A percentile compares a stretch with the other conserved stretches of the same genome.
phyloP scores from a whole-genome alignment of 2,113 vertebrate species.

The Melanerpes formicivorus region DNA sequence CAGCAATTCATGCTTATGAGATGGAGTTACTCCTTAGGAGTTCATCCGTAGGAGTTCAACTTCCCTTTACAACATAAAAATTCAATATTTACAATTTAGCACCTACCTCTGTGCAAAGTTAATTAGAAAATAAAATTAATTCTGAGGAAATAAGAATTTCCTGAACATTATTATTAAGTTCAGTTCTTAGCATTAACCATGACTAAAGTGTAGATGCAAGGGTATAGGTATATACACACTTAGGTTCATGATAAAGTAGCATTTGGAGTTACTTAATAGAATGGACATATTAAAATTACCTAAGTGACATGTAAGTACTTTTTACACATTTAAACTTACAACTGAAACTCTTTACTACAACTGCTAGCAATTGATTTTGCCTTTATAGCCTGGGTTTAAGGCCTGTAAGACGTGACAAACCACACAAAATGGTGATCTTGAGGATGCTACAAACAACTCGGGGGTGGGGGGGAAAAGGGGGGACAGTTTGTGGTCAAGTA shows the following conservation, averaged over 20 bases:
- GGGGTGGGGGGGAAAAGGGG: not conserved
- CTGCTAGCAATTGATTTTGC: not conserved
- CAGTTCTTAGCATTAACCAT: not conserved
- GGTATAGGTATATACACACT: not conserved
- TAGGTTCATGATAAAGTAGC: not conserved
- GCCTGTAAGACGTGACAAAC: not conserved
- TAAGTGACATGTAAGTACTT: not conserved
- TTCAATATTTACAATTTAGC: not conserved
- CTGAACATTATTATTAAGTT: not conserved
- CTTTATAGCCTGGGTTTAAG: not conserved
- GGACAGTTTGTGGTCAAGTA: not conserved
- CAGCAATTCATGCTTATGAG: not conserved
- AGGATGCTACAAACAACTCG: not conserved
- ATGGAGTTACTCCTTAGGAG: not conserved
- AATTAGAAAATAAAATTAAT: not conserved
- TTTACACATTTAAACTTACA: fast-evolving
- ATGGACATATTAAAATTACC: not conserved
- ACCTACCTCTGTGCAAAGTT: not conserved
- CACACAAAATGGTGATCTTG: not conserved
- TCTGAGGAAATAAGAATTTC: not conserved
- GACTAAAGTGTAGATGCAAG: not conserved
- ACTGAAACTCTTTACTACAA: not conserved
- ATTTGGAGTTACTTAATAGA: not conserved
- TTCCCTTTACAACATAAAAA: not conserved
- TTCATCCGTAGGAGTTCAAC: not conserved